Conservation (phyloP, 2,113 vertebrate species). For the Marmota flaviventris region DNA sequence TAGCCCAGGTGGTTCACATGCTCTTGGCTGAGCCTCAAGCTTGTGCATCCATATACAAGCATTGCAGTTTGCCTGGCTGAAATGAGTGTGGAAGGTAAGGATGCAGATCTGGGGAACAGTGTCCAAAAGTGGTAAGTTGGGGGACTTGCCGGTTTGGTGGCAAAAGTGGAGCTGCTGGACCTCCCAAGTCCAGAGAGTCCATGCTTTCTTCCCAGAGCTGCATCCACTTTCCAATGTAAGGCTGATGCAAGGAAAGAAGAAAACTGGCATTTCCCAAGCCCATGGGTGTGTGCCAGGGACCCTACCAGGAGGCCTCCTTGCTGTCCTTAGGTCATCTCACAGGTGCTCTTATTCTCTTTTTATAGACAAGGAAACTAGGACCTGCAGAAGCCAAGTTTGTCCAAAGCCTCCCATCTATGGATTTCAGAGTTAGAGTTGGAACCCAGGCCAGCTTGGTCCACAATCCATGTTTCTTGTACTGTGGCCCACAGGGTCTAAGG, state of each 20-base stretch:
- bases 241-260: background rate
- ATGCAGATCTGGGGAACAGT: background rate
- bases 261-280: background rate
- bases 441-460: background rate
- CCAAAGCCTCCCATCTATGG: background rate
- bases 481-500: background rate
- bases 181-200: background rate
- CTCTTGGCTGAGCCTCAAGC: background rate
- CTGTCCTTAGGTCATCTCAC: background rate
- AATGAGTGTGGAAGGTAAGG: background rate
- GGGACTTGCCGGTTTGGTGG: background rate
- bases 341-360: background rate
- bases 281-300: background rate
- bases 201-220: background rate
- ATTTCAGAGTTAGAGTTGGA: background rate
- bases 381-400: background rate
- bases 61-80: background rate
- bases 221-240: background rate
- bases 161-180: background rate
- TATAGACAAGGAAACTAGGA: background rate
- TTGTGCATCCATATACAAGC: rapidly evolving
- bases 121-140: background rate
- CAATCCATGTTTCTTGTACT: background rate
- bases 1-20: background rate
- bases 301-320: background rate